Conservation (phyloP, 1,140 invertebrate species). For the Drosophila persimilis region DNA sequence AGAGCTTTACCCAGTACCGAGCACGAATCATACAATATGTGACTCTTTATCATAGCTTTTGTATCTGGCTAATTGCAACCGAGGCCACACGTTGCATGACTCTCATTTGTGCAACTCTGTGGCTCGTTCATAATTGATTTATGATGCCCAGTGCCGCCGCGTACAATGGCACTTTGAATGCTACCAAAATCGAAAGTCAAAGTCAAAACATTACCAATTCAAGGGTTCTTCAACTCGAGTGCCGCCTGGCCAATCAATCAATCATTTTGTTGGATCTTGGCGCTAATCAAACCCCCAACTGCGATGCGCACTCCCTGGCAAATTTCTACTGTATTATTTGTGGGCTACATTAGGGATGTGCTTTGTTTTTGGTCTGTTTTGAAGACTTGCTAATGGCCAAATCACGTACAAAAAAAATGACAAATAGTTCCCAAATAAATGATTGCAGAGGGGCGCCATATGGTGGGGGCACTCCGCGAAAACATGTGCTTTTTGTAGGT, state of each 20-base stretch:
- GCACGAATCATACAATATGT: conserved; percentile 8
- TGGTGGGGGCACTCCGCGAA: no score
- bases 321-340: not conserved
- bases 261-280: not conserved
- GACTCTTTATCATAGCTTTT: conserved; percentile 15
- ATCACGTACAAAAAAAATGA: not conserved
- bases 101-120: conserved; percentile 1
- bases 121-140: conserved; percentile 24
- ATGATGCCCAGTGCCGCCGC: not conserved
- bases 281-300: conserved; percentile 27
- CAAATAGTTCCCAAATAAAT: no score
- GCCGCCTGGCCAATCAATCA: conserved; percentile 23
- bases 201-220: conserved; percentile 2
- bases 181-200: conserved; percentile 27
- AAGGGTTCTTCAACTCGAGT: conserved; percentile 40
- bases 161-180: conserved; percentile 19
- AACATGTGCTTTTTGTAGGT: no score
- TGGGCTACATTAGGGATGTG: conserved; percentile 17
- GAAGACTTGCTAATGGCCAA: conserved; percentile 36
- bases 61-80: conserved; percentile 36
- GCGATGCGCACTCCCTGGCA: conserved; percentile 1
- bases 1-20: conserved; percentile 13
- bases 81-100: conserved; percentile 15
- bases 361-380: conserved; percentile 19
- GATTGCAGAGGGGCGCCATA: no score